Evolutionary conservation across 1,140 invertebrate genomes (phyloP).

Genomic region (Hyposmocoma kahamanoa): DNA sequence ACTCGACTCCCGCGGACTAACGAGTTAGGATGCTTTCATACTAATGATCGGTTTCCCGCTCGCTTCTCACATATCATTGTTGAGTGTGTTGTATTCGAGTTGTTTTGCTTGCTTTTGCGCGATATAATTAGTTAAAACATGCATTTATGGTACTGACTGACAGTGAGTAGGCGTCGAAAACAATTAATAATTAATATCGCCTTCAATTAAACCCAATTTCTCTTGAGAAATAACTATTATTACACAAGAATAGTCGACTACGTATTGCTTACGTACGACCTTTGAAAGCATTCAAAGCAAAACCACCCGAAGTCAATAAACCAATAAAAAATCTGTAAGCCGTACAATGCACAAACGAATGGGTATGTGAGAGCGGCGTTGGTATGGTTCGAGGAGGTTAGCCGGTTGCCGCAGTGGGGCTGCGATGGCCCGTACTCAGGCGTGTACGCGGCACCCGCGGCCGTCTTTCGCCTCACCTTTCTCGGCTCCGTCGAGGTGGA

Average conservation of each 20-base stretch:
- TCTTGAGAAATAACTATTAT: too few species aligned
- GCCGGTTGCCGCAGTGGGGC: conserved; percentile 62
- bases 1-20: conserved; percentile 33
- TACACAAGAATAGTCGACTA: too few species aligned
- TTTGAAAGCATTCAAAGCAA: too few species aligned
- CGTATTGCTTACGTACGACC: too few species aligned
- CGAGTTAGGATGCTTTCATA: conserved; percentile 61
- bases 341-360: conserved; percentile 5
- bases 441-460: conserved; percentile 74
- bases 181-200: too few species aligned
- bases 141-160: too few species aligned
- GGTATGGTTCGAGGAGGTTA: conserved; percentile 69
- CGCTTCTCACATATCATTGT: conserved; percentile 69
- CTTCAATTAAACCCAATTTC: too few species aligned
- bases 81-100: conserved; percentile 50
- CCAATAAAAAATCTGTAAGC: too few species aligned
- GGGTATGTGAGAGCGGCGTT: conserved; percentile 58
- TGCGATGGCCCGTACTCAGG: conserved; percentile 65
- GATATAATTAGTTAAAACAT: background rate
- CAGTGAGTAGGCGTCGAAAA: too few species aligned
- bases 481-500: conserved; percentile 90
- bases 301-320: too few species aligned
- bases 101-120: conserved; percentile 68
- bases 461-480: conserved; percentile 87
- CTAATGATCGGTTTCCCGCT: conserved; percentile 43